Evolutionary conservation across 2,888 invertebrate genomes (phyloP).

Genomic region (Epistrophe grossulariae): DNA sequence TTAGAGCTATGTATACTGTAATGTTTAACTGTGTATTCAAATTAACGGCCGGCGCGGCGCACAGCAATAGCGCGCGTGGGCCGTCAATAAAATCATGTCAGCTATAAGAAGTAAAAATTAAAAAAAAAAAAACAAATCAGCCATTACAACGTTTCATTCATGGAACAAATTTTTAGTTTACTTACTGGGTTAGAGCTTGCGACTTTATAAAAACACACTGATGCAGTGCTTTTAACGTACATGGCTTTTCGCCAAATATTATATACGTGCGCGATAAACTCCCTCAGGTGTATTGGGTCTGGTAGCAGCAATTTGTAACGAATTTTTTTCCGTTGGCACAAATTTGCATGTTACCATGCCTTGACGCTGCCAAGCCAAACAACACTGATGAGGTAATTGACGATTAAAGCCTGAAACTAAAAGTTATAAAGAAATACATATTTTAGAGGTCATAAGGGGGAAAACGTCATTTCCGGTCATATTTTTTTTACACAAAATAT

Average conservation of each 20-base stretch:
- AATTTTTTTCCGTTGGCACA: conserved; percentile 47
- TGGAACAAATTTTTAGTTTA: conserved; percentile 51
- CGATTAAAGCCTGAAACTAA: conserved; percentile 20
- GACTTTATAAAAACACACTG: conserved; percentile 7
- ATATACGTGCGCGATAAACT: conserved; percentile 1
- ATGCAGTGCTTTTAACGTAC: conserved; percentile 20
- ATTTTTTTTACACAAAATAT: background rate
- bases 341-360: conserved; percentile 50
- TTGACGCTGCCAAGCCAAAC: background rate
- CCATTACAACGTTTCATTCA: conserved; percentile 68
- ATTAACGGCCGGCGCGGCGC: conserved; percentile 57
- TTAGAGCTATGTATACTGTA: conserved; percentile 28
- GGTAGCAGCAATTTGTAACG: conserved; percentile 65
- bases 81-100: conserved; percentile 59
- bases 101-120: conserved; percentile 12
- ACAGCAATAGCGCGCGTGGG: conserved; percentile 57
- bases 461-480: conserved; percentile 53
- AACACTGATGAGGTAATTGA: conserved; percentile 58
- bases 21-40: conserved; percentile 57
- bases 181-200: conserved; percentile 29
- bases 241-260: conserved; percentile 47
- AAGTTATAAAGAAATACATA: conserved; percentile 29
- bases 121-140: conserved; percentile 45
- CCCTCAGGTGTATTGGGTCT: conserved; percentile 46
- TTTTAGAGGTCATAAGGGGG: conserved; percentile 51